Percentiles rank a stretch among this genome's conserved stretches.
These are phyloP conservation scores for Drosophila nasuta DNA, from an alignment of 1,140 invertebrate species.

Conservation along the genomic window DNA sequence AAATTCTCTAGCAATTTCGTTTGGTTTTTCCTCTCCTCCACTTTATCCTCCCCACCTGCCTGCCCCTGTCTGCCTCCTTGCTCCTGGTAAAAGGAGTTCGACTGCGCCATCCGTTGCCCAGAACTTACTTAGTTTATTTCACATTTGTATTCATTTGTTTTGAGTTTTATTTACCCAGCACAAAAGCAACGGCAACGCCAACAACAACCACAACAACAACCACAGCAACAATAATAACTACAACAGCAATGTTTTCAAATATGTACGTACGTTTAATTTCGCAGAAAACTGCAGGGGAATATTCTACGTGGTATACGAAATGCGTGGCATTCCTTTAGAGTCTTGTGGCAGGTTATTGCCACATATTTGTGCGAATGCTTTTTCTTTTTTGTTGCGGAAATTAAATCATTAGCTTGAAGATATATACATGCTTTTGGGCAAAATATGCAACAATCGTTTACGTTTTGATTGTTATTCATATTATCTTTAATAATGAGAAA, in stretches of 20 bases:
- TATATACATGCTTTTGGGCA: background rate
- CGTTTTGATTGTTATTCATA: too few species aligned
- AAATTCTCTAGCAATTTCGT: constrained; percentile 57
- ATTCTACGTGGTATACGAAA: constrained; percentile 39
- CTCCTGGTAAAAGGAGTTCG: background rate
- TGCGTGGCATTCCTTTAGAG: background rate
- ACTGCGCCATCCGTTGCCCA: constrained; percentile 35
- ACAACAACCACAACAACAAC: constrained; percentile 29
- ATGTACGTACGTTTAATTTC: constrained; percentile 62
- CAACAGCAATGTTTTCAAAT: constrained; percentile 32
- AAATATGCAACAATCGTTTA: background rate
- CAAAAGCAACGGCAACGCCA: constrained; percentile 45
- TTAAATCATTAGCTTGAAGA: constrained; percentile 16
- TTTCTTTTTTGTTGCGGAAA: constrained; percentile 8
- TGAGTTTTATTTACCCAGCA: constrained; percentile 78
- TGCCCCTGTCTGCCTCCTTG: background rate
- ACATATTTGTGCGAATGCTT: background rate
- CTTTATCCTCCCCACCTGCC: background rate
- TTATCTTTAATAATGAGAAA: too few species aligned
- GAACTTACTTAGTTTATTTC: constrained; percentile 76
- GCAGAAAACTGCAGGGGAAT: constrained; percentile 47
- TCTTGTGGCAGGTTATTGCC: constrained; percentile 26
- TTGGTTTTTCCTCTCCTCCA: constrained; percentile 28
- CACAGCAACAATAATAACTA: constrained; percentile 20
- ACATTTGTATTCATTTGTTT: constrained; percentile 82